A percentile compares a stretch with the other conserved stretches of the same genome.
These are phyloP conservation scores for Notothenia coriiceps DNA, from an alignment of 2,113 vertebrate genomes.

Conservation along the genomic window DNA sequence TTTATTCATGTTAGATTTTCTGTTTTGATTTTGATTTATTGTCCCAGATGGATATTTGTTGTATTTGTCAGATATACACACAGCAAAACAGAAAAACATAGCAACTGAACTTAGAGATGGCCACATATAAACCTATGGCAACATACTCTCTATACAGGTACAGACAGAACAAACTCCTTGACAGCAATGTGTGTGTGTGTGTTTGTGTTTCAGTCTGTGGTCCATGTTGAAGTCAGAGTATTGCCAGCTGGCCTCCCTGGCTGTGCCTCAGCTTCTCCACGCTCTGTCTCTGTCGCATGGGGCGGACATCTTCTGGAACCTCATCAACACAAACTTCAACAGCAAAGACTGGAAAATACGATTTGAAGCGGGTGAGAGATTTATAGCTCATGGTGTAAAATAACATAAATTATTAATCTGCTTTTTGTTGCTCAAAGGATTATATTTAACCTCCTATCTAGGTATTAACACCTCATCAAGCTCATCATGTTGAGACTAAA, in stretches of 20 bases:
- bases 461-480: not conserved
- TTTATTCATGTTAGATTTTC: not conserved
- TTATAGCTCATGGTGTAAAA: not conserved
- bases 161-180: not conserved
- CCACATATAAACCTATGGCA: too few species aligned
- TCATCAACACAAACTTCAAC: constrained; percentile 97
- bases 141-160: too few species aligned
- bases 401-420: not conserved
- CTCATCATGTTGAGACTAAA: not conserved
- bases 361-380: constrained; percentile 94
- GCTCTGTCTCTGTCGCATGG: constrained; percentile 94
- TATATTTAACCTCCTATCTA: not conserved
- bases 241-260: constrained; percentile 95
- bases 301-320: constrained; percentile 98
- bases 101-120: too few species aligned
- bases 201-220: constrained; percentile 89
- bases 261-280: constrained; percentile 96
- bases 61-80: too few species aligned
- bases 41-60: too few species aligned
- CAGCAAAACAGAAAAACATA: too few species aligned
- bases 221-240: constrained; percentile 96
- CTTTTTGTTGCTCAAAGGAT: not conserved
- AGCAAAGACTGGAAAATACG: constrained; percentile 98
- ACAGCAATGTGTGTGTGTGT: not conserved
- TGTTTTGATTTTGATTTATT: too few species aligned